Percentiles rank a stretch among this genome's conserved stretches.
phyloP scores from a whole-genome alignment of 2,113 vertebrate species.

The Channa maculata region DNA sequence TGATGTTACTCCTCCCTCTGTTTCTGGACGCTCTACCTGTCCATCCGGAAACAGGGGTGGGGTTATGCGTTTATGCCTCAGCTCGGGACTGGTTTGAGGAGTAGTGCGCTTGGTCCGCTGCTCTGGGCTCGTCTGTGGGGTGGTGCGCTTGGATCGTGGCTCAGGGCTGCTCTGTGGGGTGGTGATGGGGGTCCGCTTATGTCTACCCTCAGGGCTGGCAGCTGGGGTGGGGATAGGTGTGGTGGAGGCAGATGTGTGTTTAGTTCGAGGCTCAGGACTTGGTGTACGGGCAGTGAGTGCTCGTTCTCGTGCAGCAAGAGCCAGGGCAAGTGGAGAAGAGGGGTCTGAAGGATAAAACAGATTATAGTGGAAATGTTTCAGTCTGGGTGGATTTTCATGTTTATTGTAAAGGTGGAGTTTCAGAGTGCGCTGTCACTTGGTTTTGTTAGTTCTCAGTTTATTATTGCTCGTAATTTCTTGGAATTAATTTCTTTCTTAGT shows the following conservation, averaged over 20 bases:
- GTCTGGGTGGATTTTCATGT: too few relatives aligned
- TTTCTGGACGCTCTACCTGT: conserved; percentile 88
- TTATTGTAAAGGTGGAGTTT: too few relatives aligned
- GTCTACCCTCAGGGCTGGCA: conserved; percentile 88
- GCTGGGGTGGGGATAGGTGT: conserved; percentile 75
- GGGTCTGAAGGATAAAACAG: conserved; percentile 82
- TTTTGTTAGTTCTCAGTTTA: too few relatives aligned
- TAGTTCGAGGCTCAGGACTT: conserved; percentile 82
- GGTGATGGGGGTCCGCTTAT: conserved; percentile 84
- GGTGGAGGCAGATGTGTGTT: conserved; percentile 68
- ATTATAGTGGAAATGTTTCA: background rate
- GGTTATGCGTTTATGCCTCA: conserved; percentile 74
- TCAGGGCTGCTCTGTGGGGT: conserved; percentile 91
- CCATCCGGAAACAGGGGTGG: conserved; percentile 80
- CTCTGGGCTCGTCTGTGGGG: conserved; percentile 85
- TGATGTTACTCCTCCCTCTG: conserved; percentile 90
- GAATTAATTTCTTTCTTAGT: too few relatives aligned
- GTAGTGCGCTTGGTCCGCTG: conserved; percentile 87
- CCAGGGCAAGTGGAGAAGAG: conserved; percentile 95
- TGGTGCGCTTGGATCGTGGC: conserved; percentile 82
- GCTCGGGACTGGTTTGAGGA: conserved; percentile 86
- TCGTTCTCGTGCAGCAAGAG: conserved; percentile 95
- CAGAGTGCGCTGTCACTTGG: too few relatives aligned
- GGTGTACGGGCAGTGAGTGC: conserved; percentile 93
- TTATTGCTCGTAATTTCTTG: too few relatives aligned